Evolutionary conservation across 2,888 invertebrate species (phyloP), one percentile per base, ranked within the genome.

Genomic region (Cerceris rybyensis): DNA sequence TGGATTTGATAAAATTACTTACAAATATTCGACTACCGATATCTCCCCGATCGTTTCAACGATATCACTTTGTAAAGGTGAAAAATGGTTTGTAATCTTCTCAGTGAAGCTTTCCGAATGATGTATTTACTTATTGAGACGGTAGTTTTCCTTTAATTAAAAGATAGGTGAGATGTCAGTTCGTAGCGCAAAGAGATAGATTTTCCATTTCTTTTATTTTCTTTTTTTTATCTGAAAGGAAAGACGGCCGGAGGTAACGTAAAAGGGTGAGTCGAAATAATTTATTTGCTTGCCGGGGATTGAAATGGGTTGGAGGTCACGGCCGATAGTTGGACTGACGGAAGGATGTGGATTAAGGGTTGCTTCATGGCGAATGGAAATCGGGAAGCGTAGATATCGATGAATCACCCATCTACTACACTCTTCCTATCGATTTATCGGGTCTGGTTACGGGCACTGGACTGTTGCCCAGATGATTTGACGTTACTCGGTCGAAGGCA

Each of bases 381-480:
- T 88, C 83, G 83, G 85, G 86, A 85, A 85, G 79, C 80, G 80
- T 83, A 69, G 82, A 75, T 86, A 88, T 85, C 82, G 87, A 87
- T 87, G 85, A 85, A 82, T 81, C 82, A 72, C 57, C 80, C 75
- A 66, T 81, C 80, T 58, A 52, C 69, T 65, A 64, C 52, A 57
- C 70, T 73, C 72, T 73, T 71, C 71, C 80, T 82, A 88, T 86
- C 84, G 89, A 89, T 89, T 89, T 89, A 89, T 88, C 83, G 89
- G 80, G 14, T 43, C 61, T 68, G 82, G 80, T 86, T 76, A 77
- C 87, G 74, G 74, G 28, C 52, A 72, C 74, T 85, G 83, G 84
- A 84, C 88, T 86, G 84, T 86, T 89, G 86, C 85, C 88, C 84
- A 85, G 84, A 86, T 87, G 86, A 88, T 88, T 87, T 73, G 82